These are phyloP conservation scores for Nomada hirtipes DNA, from an alignment of 2,888 invertebrate species.

Conservation along the genomic window DNA sequence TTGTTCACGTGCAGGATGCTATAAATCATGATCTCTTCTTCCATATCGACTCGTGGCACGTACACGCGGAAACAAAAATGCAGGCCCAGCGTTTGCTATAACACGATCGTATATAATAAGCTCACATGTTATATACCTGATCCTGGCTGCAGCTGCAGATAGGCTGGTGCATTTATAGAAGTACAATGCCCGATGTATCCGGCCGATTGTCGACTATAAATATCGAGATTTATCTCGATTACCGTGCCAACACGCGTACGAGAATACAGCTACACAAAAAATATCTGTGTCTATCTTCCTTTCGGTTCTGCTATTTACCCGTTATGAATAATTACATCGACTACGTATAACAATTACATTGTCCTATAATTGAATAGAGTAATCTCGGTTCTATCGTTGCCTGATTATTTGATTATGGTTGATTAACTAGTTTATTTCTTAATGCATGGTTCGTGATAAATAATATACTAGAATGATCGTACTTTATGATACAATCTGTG, in stretches of 20 bases:
- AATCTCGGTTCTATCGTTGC: not conserved
- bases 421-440: constrained; percentile 19
- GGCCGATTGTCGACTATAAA: constrained; percentile 75
- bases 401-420: not conserved
- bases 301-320: constrained; percentile 17
- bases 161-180: constrained; percentile 73
- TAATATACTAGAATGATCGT: too few species aligned
- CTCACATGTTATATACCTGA: constrained; percentile 59
- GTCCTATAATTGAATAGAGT: constrained; percentile 1
- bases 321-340: constrained; percentile 33
- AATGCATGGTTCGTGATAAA: not conserved
- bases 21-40: constrained; percentile 40
- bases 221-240: constrained; percentile 76
- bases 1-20: not conserved
- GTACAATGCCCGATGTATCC: constrained; percentile 72
- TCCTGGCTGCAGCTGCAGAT: constrained; percentile 68
- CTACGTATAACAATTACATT: not conserved
- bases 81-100: constrained; percentile 26
- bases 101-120: constrained; percentile 70
- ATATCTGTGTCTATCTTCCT: constrained; percentile 28
- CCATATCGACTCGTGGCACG: constrained; percentile 51
- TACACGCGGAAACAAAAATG: constrained; percentile 63
- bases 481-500: not conserved
- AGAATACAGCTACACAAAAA: constrained; percentile 42
- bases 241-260: constrained; percentile 66